Conservation (phyloP, 2,113 vertebrate genomes). For the Oriolus oriolus region DNA sequence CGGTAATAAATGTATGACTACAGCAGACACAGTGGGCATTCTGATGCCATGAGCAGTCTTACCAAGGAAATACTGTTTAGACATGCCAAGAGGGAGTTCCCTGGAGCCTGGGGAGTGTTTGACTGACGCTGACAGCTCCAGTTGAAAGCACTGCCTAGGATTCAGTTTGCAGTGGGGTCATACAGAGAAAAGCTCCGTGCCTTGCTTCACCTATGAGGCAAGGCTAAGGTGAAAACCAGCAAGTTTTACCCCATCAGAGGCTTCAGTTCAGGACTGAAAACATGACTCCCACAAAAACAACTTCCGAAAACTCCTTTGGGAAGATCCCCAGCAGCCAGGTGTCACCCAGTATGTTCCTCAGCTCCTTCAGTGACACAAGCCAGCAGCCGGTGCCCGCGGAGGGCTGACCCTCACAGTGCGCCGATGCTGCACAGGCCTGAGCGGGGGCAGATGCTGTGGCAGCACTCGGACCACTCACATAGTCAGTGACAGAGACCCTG, state of each 20-base stretch:
- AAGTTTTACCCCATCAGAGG: neutral
- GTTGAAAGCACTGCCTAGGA: neutral
- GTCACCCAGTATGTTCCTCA: neutral
- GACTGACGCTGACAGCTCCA: neutral
- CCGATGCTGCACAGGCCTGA: fast-evolving
- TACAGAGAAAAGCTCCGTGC: neutral
- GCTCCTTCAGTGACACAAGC: neutral
- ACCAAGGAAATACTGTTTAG: neutral
- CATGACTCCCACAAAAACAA: fast-evolving
- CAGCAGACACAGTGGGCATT: neutral
- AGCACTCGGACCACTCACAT: neutral
- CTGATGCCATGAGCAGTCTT: neutral
- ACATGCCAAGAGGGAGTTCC: neutral
- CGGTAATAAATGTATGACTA: neutral
- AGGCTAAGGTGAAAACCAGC: neutral
- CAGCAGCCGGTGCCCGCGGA: fast-evolving
- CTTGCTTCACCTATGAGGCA: neutral
- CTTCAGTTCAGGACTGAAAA: neutral
- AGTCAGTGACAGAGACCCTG: neutral
- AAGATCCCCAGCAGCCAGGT: neutral
- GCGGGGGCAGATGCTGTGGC: neutral
- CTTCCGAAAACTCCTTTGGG: neutral
- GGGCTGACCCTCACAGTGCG: fast-evolving
- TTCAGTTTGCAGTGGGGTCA: neutral
- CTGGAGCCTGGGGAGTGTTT: neutral